Percentiles rank a stretch among this genome's conserved stretches.
phyloP scores from a whole-genome alignment of 2,888 invertebrate genomes.

The Morinoia aosen region DNA sequence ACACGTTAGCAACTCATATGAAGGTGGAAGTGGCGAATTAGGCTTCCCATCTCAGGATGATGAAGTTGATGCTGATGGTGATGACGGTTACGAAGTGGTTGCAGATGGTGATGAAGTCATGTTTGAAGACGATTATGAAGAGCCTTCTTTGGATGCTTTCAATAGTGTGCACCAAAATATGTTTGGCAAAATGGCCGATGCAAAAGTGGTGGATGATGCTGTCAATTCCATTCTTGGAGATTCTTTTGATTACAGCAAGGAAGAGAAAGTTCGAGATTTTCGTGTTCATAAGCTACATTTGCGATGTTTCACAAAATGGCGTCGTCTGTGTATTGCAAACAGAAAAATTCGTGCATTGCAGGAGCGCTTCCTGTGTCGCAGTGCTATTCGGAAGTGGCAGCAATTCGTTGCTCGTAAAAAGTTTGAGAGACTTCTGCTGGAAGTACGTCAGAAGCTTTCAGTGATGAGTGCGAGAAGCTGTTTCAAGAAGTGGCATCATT shows the following conservation, averaged over 20 bases:
- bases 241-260: background rate
- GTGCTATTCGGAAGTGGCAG: background rate
- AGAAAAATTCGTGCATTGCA: background rate
- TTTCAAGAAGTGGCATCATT: background rate
- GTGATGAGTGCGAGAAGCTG: background rate
- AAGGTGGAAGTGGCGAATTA: background rate
- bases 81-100: constrained; percentile 42
- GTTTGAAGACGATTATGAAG: constrained; percentile 6
- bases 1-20: background rate
- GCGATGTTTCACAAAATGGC: constrained; percentile 7
- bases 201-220: constrained; percentile 28
- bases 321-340: background rate
- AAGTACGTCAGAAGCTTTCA: background rate
- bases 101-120: constrained; percentile 41
- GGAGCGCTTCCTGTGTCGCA: background rate
- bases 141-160: constrained; percentile 14
- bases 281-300: background rate
- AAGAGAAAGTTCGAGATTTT: constrained; percentile 22
- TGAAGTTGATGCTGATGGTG: background rate
- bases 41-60: background rate
- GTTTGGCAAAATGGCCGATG: constrained; percentile 24
- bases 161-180: constrained; percentile 24
- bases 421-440: background rate
- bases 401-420: constrained; percentile 26
- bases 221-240: constrained; percentile 27